Evolutionary conservation across 2,113 vertebrate genomes (phyloP).

Genomic region (Hydrolagus affinis): DNA sequence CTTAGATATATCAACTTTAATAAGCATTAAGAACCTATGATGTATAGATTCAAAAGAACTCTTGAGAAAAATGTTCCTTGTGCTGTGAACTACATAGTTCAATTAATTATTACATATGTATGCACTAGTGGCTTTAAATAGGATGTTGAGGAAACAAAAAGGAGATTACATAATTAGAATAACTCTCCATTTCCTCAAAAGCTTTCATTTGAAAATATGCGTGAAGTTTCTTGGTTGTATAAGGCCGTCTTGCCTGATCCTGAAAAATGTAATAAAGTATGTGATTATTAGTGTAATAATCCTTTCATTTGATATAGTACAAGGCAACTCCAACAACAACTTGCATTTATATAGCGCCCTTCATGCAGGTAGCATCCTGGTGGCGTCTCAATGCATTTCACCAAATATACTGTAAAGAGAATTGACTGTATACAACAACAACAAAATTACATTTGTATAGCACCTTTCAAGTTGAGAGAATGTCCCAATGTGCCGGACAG

Average conservation of each 20-base stretch:
- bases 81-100: background rate
- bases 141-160: background rate
- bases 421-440: too few species aligned
- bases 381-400: too few species aligned
- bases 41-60: constrained; percentile 2
- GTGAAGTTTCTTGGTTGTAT: constrained; percentile 56
- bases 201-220: background rate
- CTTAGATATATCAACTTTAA: constrained; percentile 8
- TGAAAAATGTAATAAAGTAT: constrained; percentile 38
- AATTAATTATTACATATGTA: background rate
- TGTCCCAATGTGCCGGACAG: too few species aligned
- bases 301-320: too few species aligned
- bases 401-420: too few species aligned
- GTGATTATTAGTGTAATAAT: background rate
- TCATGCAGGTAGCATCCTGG: too few species aligned
- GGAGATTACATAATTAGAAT: background rate
- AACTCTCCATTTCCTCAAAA: background rate
- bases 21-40: background rate
- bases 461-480: too few species aligned
- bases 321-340: too few species aligned
- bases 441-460: too few species aligned
- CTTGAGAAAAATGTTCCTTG: background rate
- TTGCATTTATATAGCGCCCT: too few species aligned
- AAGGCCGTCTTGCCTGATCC: constrained; percentile 53
- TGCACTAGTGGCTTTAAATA: background rate